Evolutionary conservation across 2,888 invertebrate species (phyloP), one percentile per base, ranked within the genome.

Genomic region (Netelia inedita): DNA sequence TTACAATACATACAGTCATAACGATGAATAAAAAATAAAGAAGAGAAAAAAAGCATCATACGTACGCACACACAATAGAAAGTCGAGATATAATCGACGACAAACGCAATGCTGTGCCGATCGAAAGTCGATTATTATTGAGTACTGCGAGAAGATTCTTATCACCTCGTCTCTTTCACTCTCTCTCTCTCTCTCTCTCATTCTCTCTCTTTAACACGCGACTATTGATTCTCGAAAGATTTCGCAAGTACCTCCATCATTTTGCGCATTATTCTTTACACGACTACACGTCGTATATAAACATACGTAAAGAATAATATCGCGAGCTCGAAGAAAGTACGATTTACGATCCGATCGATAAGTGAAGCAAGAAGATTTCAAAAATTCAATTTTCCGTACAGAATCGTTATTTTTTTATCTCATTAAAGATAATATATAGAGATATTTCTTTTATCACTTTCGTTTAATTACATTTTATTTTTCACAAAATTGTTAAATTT

Each of bases 111-210:
- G 23, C 11, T 41, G 68, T 73, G 65, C 65, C 55, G 68, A 78
- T 80, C 57, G 75, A 72, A 63, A 59, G 79, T 75, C 71, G 55
- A 82, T 69, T 74, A 73, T 61, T 69, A 53, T 9, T 19, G 19
- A 65, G 46, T 16, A 59, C 28, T 35, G 65, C 53, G 50, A 63
- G 41, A 65, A 57, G 46, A 68, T 71, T 55, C 41, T 79, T 71
- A 71, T 59, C 43, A 41, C 19, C 14, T 57, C 23, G 65, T 19
- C 53, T 55, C 35, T 78, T 28, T 28, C 28, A 5, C 28, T 2
- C 28, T 1, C 2, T 28, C 28, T 28, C 23, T 23, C 23, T 23
- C 23, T 23, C 23, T 23, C 28, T 28, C 23, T 23, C 23, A 1
- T 2, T 23, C 28, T 28, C 28, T 28, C 28, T 28, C 28, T 19